Evolutionary conservation across 2,113 vertebrate genomes (phyloP).

Genomic region (Sisor rabdophorus): DNA sequence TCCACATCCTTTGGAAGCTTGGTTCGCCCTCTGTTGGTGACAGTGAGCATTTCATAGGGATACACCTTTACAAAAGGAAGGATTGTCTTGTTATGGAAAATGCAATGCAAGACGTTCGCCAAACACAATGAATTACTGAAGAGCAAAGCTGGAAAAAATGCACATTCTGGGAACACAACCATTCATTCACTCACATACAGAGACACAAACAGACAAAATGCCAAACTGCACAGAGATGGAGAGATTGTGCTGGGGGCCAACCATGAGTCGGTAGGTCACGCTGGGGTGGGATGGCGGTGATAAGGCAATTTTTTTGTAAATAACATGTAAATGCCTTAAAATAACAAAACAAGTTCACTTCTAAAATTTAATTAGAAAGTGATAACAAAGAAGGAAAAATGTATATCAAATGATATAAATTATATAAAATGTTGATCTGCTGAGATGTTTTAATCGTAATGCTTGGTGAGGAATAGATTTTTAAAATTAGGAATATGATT

Average conservation of each 20-base stretch:
- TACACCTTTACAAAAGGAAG: constrained; percentile 80
- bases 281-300: neutral
- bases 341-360: neutral
- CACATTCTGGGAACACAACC: constrained; percentile 19
- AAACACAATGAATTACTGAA: constrained; percentile 37
- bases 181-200: constrained; percentile 28
- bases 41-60: constrained; percentile 90
- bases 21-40: constrained; percentile 85
- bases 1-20: constrained; percentile 92
- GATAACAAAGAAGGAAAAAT: neutral
- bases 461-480: neutral
- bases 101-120: constrained; percentile 40
- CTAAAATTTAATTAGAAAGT: constrained; percentile 3
- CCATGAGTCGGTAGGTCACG: neutral
- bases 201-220: constrained; percentile 1
- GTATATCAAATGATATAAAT: neutral
- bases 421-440: neutral
- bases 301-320: neutral
- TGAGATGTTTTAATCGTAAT: neutral
- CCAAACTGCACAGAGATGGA: constrained; percentile 25
- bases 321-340: neutral
- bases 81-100: constrained; percentile 53
- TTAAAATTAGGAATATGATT: neutral
- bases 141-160: constrained; percentile 11
- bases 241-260: neutral